Base-by-base conservation (phyloP, 2,888 invertebrate genomes). In the Apodemia zela region DNA sequence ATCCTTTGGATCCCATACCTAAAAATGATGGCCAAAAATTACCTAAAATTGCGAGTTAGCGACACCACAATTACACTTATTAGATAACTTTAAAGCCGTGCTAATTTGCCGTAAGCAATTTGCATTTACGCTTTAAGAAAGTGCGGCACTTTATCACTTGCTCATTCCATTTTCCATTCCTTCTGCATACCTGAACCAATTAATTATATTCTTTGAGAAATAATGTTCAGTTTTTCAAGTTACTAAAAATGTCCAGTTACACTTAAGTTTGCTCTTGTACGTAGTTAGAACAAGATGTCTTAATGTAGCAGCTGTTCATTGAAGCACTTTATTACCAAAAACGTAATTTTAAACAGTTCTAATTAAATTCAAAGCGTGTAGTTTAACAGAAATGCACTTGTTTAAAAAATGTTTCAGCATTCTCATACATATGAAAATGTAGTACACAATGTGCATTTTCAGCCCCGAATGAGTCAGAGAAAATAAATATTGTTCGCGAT, bases 301-400 rank as follows among this genome's bases (percentile, higher is more conserved):
- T 47, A 29, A 29, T 29, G 15, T 2, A 57, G 29, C 25, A 15
- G 57, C 15, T 57, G 15, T 13, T 57, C 8, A 29, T 2, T 57
- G 8, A 57, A 57, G 15, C 54, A n/a, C 8, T 57, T 57, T 25
- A 25, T 57, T 15, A 25, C 15, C 29, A 29, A 29, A 57, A 25
- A 15, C n/a, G 57, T 29, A n/a, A 57, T 29, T 57, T 57, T n/a
- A 29, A 29, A 57, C 25, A n/a, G 47, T n/a, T 47, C 15, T 15
- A 29, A 57, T 57, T 57, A 57, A 57, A 57, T 57, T 57, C 57
- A 57, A 29, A 29, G 15, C 57, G 57, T 57, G 57, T 57, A 15
- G 57, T 57, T 57, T 15, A 57, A 57, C 57, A 57, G 25, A 57
- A 47, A 57, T 51, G 25, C 29, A 15, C 25, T 57, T 15, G 57